Evolutionary conservation across 2,888 invertebrate species (phyloP).

Genomic region (Yponomeuta malinellus): DNA sequence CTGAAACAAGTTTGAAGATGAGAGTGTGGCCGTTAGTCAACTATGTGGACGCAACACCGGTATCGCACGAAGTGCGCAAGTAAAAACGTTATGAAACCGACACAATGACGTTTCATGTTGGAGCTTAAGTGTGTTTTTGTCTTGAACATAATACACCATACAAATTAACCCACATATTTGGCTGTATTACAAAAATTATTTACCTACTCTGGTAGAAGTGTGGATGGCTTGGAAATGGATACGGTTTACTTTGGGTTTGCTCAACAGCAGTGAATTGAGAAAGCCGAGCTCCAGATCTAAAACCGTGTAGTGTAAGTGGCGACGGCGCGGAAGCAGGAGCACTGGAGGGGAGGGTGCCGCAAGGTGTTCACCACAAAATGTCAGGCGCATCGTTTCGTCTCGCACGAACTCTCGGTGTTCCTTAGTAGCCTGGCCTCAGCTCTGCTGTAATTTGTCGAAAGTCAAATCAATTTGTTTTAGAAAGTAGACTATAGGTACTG

Average conservation of each 20-base stretch:
- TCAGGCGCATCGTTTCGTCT: constrained; percentile 45
- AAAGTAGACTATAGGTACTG: constrained; percentile 52
- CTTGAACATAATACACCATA: background rate
- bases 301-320: constrained; percentile 4
- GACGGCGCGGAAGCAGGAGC: background rate
- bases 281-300: background rate
- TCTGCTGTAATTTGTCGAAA: constrained; percentile 62
- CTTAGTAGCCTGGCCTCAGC: constrained; percentile 20
- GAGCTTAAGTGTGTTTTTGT: background rate
- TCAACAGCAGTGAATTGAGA: background rate
- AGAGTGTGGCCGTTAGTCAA: background rate
- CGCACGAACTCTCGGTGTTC: constrained; percentile 23
- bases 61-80: background rate
- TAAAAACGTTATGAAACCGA: background rate
- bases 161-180: background rate
- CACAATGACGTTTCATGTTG: background rate
- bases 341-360: background rate
- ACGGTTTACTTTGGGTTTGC: background rate
- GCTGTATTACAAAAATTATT: background rate
- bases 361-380: constrained; percentile 35
- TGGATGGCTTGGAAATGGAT: background rate
- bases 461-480: constrained; percentile 71
- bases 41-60: background rate
- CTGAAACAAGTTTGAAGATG: background rate
- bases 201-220: background rate